Base-by-base conservation (phyloP, 2,113 vertebrate species). In the Carassius auratus region DNA sequence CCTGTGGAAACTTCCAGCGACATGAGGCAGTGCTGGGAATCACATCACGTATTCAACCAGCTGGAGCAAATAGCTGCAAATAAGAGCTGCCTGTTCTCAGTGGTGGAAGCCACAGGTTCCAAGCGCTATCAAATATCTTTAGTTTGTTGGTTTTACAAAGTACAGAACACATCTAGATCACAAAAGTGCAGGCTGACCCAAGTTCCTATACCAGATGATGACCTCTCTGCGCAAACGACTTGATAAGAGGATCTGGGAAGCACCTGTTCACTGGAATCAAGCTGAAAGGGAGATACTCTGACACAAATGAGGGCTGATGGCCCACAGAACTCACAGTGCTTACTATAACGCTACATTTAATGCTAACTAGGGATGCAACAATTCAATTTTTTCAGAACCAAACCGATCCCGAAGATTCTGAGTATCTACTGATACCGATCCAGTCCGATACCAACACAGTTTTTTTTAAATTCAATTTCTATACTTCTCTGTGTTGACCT, bases 1-100 rank as follows among this genome's bases (percentile, higher is more conserved):
- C 68, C 84, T 82, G 83, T 80, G 84, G 84, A 88, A 88, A 88
- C 84, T 79, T 88, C 81, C 84, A 86, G 78, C 62, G 21, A 71
- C 81, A 87, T 84, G 80, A 84, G 76, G 66, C 82, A 79, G 82
- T 36, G 55, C 86, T 83, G 74, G 73, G 84, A 83, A 86, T 69
- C 83, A 71, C 74, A 83, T 85, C 78, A 79, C 62, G 81, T 83
- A 84, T 74, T 86, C 80, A 86, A 86, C 74, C 87, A 83, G 84
- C 87, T 88, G 87, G 64, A 86, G 61, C 50, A 71, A 76, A 84
- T 71, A 83, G 86, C 80, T 59, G 86, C 10, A 45, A 84, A 83
- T 73, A 84, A 62, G 73, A 77, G 80, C n/a, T 30, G 86, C 81
- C 52, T 83, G 81, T 86, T 84, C 50, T 69, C 80, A 50, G 36